Percentiles rank a stretch among this genome's conserved stretches.
These are phyloP conservation scores for Eumaeus atala DNA, from an alignment of 1,140 invertebrate genomes.

Conservation along the genomic window DNA sequence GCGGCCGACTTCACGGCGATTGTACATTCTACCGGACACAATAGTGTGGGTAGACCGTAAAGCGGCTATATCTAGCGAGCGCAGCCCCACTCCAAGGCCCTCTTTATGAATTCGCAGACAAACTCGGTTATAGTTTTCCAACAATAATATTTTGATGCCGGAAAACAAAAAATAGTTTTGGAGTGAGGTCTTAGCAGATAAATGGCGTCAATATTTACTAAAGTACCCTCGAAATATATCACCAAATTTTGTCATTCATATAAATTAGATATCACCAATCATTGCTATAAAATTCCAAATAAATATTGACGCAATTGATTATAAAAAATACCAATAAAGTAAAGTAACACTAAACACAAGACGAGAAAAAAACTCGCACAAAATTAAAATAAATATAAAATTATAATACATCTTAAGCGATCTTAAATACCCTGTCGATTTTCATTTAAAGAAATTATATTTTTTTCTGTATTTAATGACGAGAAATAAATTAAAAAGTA, in stretches of 20 bases:
- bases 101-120: too few species aligned
- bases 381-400: constrained; percentile 69
- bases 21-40: too few species aligned
- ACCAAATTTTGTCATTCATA: not conserved
- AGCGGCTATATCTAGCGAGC: not conserved
- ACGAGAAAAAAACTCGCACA: constrained; percentile 26
- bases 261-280: constrained; percentile 8
- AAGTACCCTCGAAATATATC: constrained; percentile 2
- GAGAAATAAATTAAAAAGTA: constrained; percentile 40
- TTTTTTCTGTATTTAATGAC: constrained; percentile 36
- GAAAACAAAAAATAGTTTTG: not conserved
- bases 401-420: constrained; percentile 70
- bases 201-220: not conserved
- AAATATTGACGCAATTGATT: constrained; percentile 9
- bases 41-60: not conserved
- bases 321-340: constrained; percentile 34
- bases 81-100: not conserved
- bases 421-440: constrained; percentile 74
- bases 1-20: constrained; percentile 12
- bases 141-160: too few species aligned
- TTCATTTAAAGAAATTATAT: constrained; percentile 49
- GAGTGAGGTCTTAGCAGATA: not conserved
- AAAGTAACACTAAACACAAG: constrained; percentile 38
- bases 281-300: constrained; percentile 5
- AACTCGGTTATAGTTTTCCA: too few species aligned